Base-by-base conservation (phyloP, 2,113 vertebrate genomes). In the Cyprinodon brontotheroides region DNA sequence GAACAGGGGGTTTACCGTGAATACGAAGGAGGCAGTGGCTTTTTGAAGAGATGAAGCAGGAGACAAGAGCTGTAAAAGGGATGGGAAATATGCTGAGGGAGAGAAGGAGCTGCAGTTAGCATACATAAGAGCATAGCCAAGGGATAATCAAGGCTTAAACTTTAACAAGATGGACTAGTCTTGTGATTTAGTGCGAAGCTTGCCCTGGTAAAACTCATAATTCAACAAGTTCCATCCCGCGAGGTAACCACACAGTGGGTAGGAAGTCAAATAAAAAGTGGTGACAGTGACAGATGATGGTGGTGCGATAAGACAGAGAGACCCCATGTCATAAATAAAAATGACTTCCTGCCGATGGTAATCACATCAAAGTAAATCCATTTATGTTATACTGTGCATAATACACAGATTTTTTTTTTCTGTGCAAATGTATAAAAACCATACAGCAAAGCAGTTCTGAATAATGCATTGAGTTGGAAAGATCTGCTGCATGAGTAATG, bases 291-390 rank as follows among this genome's bases (percentile, higher is more conserved):
- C 67, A 11, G 78, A 91, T 79, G 84, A 87, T 71, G 0, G 65
- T 1, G 38, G 38, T 29, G 67, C 38, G 40, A 80, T 84, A 29
- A 84, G 81, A 88, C 61, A 3, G 65, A 74, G 59, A 67, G 81
- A 83, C 62, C 62, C 74, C 60, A 41, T 78, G 77, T 87, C 82
- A 83, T 88, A 90, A 91, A 92, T 86, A 89, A 87, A 74, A 48
- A 79, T 11, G 38, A 80, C 70, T 79, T 69, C 60, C 50, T 11
- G 74, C 77, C 71, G 68, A 70, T 64, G 70, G 74, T 89, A 91
- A 91, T 93, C 79, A 89, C 61, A 86, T 82, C 82, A 82, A 85
- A 85, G 87, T 81, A 81, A 86, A 90, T 89, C 79, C 62, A 86
- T 89, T 87, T 83, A 62, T 86, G 86, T 43, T 86, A 48, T 70